Base-by-base conservation (phyloP, 53 echinoderm and acorn worm genomes). In the Echinarachnius parma region DNA sequence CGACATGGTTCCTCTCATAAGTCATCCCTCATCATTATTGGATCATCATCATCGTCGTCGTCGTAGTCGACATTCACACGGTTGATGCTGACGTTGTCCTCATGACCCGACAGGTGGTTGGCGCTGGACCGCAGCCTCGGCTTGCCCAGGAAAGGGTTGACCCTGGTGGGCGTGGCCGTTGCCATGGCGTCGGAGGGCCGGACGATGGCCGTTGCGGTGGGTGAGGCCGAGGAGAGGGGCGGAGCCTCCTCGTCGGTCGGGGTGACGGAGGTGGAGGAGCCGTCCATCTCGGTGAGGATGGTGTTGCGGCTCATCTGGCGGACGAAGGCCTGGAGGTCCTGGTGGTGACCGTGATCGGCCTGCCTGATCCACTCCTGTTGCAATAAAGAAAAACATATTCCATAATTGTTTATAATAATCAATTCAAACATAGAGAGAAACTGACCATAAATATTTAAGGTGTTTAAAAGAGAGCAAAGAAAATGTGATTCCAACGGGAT, bases 361-460 rank as follows among this genome's bases (percentile, higher is more conserved):
- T 82, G 64, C 24, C 53, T 67, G 35, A 87, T 82, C 96, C 96
- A 95, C 35, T 84, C 90, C 96, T 95, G 66, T 13, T 26, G 23
- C 8, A 55, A n/a, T n/a, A n/a, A n/a, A n/a, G n/a, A n/a, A n/a
- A n/a, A n/a, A n/a, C n/a, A n/a, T n/a, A n/a, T n/a, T n/a, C n/a
- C n/a, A n/a, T n/a, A n/a, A n/a, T n/a, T n/a, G n/a, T n/a, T n/a
- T n/a, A n/a, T n/a, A n/a, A n/a, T n/a, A n/a, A n/a, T n/a, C n/a
- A n/a, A n/a, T n/a, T n/a, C n/a, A n/a, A n/a, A n/a, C n/a, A n/a
- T n/a, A n/a, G n/a, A n/a, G n/a, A n/a, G n/a, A n/a, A n/a, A n/a
- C n/a, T n/a, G n/a, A n/a, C n/a, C n/a, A n/a, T n/a, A n/a, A n/a
- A n/a, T n/a, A n/a, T n/a, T n/a, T n/a, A n/a, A n/a, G n/a, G n/a